Evolutionary conservation across 2,113 vertebrate genomes (phyloP), one percentile per base, ranked within the genome.

Genomic region (Eira barbara): DNA sequence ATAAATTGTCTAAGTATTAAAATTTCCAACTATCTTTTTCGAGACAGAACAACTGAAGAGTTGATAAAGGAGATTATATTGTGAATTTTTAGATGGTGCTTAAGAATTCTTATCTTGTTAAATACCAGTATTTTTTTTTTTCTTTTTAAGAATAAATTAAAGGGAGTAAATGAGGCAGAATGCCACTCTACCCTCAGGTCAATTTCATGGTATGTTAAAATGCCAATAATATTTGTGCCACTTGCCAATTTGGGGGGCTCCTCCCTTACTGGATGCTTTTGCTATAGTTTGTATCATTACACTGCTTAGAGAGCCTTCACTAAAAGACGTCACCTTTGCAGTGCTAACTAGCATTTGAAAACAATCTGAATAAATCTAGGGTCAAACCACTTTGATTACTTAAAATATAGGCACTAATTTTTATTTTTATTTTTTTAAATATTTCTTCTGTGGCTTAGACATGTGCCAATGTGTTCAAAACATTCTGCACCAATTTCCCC

Each of bases 131-230:
- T 97, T 97, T 74, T 23, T 91, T 91, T 94, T 94, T 94, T 95
- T 27, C 42, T 29, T 91, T 95, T 80, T n/a, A 45, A 97, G 80
- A 97, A 57, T 89, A 69, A 78, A 78, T 89, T 76, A 59, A 98
- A 96, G 89, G 81, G 95, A 97, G 55, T 89, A 91, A 89, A 91
- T n/a, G 90, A 94, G 49, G 47, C 96, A 81, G 87, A 80, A 84
- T 47, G 47, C 63, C 94, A 96, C 81, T 96, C 73, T 57, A 91
- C 87, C 92, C 97, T 97, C 97, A 97, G 97, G 98, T 97, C 89
- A 89, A 87, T 91, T 52, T 42, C 69, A 17, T 80, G 89, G 52
- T 97, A 59, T 83, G 61, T 90, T 74, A 49, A 89, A 95, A 95
- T 97, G 85, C 89, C 96, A 93, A 0, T 10, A 82, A 85, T 92